These are phyloP conservation scores for Anguilla marmorata DNA, from an alignment of 2,797 vertebrate genomes.

Conservation along the genomic window DNA sequence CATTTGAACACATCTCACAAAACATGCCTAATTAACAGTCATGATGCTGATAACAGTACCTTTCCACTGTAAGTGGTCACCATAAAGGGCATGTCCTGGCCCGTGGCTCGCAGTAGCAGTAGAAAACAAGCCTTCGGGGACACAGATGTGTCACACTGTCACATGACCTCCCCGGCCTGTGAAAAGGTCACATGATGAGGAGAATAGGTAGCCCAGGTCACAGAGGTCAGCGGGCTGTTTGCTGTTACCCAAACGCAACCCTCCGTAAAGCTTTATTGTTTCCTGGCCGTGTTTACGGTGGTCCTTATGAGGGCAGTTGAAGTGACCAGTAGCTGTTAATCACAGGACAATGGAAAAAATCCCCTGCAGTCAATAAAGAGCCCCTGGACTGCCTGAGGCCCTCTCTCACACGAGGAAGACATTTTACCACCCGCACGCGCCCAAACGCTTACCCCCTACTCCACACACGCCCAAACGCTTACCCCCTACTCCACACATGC, in stretches of 20 bases:
- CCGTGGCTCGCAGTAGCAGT: slow-evolving; percentile 15
- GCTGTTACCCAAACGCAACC: background rate
- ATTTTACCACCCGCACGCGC: background rate
- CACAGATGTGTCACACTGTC: slow-evolving; percentile 35
- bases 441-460: background rate
- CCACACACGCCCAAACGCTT: background rate
- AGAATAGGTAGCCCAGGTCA: slow-evolving; percentile 37
- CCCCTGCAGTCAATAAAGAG: background rate
- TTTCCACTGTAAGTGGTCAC: background rate
- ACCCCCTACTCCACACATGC: no score
- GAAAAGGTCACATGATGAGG: slow-evolving; percentile 39
- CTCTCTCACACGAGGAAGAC: background rate
- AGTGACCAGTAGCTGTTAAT: background rate
- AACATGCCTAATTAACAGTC: background rate
- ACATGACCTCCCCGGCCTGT: slow-evolving; percentile 36
- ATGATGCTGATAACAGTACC: slow-evolving; percentile 30
- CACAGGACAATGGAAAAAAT: background rate
- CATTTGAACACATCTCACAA: background rate
- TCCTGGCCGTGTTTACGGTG: background rate
- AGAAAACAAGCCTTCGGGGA: slow-evolving; percentile 7
- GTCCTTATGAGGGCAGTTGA: slow-evolving; percentile 35
- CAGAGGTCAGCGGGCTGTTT: background rate
- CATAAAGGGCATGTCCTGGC: slow-evolving; percentile 28
- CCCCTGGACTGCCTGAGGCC: background rate
- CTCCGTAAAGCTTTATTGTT: slow-evolving; percentile 20